These are phyloP conservation scores for Acrossocheilus wenchowensis DNA, from an alignment of 2,797 vertebrate species.

Conservation along the genomic window DNA sequence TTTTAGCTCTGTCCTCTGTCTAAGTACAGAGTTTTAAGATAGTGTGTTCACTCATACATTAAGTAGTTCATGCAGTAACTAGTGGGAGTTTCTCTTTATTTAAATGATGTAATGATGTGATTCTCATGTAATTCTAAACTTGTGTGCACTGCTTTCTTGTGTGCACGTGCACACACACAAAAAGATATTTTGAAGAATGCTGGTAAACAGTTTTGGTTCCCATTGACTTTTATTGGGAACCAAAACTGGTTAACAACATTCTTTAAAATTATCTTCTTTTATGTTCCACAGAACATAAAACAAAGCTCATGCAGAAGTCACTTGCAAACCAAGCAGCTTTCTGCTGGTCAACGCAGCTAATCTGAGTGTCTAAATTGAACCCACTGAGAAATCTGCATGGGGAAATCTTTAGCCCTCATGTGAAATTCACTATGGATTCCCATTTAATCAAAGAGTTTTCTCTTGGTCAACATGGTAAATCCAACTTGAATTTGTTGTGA, in stretches of 20 bases:
- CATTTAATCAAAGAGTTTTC: not conserved
- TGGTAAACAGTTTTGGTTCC: not conserved
- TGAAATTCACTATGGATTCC: not conserved
- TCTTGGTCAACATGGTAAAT: too few relatives aligned
- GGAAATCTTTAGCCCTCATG: not conserved
- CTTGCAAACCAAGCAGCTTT: not conserved
- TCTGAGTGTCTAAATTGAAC: not conserved
- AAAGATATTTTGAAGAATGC: not conserved
- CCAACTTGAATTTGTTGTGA: too few relatives aligned
- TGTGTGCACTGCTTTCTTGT: not conserved
- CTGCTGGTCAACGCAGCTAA: not conserved
- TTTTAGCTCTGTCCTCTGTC: slow-evolving; percentile 50
- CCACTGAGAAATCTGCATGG: not conserved
- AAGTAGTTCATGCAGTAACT: not conserved
- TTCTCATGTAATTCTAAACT: not conserved
- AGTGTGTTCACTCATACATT: slow-evolving; percentile 21
- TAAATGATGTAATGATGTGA: not conserved
- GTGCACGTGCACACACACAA: not conserved
- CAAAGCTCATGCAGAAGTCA: not conserved
- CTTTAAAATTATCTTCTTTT: too few relatives aligned
- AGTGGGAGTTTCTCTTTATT: not conserved
- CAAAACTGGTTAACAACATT: not conserved
- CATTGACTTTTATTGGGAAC: not conserved
- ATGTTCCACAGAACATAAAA: not conserved
- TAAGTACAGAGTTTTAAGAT: slow-evolving; percentile 22